phyloP scores from a whole-genome alignment of 2,113 vertebrate genomes.

The Loxodonta africana region DNA sequence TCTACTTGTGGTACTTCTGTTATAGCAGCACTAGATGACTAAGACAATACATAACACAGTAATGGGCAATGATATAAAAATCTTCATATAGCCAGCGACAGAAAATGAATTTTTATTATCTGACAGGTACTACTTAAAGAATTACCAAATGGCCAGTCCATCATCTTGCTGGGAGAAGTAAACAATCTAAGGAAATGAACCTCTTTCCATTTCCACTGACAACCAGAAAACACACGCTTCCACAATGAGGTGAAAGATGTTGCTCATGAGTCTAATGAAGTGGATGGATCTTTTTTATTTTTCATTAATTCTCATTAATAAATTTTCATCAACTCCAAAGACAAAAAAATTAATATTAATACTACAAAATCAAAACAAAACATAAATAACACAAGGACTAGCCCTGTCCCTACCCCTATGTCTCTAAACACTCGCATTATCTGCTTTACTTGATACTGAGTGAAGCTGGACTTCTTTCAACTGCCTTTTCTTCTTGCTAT shows the following conservation, averaged over 20 bases:
- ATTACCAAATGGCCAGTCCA: constrained; percentile 20
- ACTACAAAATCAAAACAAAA: neutral
- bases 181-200: neutral
- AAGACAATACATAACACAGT: neutral
- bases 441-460: neutral
- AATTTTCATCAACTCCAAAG: neutral
- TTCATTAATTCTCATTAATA: neutral
- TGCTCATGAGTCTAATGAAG: neutral
- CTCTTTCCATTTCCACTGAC: neutral
- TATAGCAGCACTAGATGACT: too few relatives aligned
- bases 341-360: neutral
- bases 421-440: neutral
- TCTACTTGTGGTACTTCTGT: too few relatives aligned
- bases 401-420: neutral
- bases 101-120: constrained; percentile 38
- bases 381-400: neutral
- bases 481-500: neutral
- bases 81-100: neutral
- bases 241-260: neutral
- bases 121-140: neutral
- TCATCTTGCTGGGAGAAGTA: neutral
- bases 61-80: neutral
- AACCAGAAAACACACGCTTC: neutral
- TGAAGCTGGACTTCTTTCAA: neutral
- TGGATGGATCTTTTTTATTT: neutral